These are phyloP conservation scores for Xenopus laevis DNA, from an alignment of 2,113 vertebrate species.

Conservation along the genomic window DNA sequence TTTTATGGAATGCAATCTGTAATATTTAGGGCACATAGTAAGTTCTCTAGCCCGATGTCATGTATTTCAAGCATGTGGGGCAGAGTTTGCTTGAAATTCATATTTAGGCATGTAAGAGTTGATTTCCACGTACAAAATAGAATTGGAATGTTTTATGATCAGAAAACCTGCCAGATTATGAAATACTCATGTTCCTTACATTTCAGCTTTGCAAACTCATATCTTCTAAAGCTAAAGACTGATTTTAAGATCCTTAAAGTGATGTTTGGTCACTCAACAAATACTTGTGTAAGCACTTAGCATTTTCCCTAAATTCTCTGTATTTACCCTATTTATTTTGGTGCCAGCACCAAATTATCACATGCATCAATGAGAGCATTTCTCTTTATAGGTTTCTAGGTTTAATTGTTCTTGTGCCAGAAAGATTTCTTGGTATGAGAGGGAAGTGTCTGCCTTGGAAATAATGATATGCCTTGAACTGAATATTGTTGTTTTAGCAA, in stretches of 20 bases:
- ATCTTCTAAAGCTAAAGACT: too few species aligned
- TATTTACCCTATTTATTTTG: not conserved
- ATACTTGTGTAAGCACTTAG: conserved; percentile 11
- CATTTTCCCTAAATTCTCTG: not conserved
- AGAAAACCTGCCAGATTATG: too few species aligned
- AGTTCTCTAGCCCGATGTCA: too few species aligned
- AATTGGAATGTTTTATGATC: too few species aligned
- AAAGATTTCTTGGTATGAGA: not conserved
- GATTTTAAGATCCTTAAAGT: too few species aligned
- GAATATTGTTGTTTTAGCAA: conserved; percentile 2
- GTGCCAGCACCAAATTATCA: not conserved
- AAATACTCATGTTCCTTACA: too few species aligned
- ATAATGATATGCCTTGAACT: conserved; percentile 6
- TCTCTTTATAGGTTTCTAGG: not conserved
- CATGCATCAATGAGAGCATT: not conserved
- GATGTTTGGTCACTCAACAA: not conserved
- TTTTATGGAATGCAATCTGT: too few species aligned
- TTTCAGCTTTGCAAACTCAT: too few species aligned
- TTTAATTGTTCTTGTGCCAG: not conserved
- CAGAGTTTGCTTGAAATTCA: too few species aligned
- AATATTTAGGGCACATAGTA: too few species aligned
- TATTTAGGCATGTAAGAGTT: not conserved
- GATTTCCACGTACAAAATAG: not conserved
- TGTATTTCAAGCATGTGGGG: too few species aligned
- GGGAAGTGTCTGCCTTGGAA: conserved; percentile 6